Base-by-base conservation (phyloP, 2,888 invertebrate genomes). In the Unio pictorum region DNA sequence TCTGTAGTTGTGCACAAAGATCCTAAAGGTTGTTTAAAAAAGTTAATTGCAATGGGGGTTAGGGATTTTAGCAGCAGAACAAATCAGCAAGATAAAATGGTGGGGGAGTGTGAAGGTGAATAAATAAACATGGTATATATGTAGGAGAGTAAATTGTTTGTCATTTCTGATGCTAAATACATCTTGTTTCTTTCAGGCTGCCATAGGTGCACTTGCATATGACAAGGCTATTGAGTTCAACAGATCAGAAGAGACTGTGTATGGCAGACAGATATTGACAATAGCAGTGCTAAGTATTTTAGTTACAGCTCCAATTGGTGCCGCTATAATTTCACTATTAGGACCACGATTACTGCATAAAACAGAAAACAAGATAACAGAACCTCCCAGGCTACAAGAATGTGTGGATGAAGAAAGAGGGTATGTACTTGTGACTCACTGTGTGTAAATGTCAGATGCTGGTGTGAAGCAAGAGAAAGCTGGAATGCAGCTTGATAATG, bases 191-290 rank as follows among this genome's bases (percentile, higher is more conserved):
- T 75, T 83, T 7, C 80, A 90, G 88, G 88, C 91, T 58, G 90
- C 90, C 23, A 88, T 91, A 66, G 91, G 90, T 61, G 88, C 90
- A 6, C 73, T 89, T 4, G 90, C 90, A 6, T 72, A 89, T 56
- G 90, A 90, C 71, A 83, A 81, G 58, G 89, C 89, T 8, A 78
- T 81, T 8, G 71, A 70, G 57, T 67, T 72, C 20, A 71, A 71
- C 2, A 72, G 80, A 62, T 63, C 66, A 20, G 76, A 76, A 8
- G 67, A 81, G 8, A 67, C 73, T 26, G 67, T 63, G 4, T 66
- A 77, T 8, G 86, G 86, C 11, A 80, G 78, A 73, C 83, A 88
- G 83, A 76, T 89, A 11, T 81, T 89, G 57, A 87, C 88, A 3
- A 80, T 88, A 23, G 88, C 89, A 4, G 88, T 89, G 5, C 75